Evolutionary conservation across 2,888 invertebrate genomes (phyloP).

Genomic region (Pomacea canaliculata): DNA sequence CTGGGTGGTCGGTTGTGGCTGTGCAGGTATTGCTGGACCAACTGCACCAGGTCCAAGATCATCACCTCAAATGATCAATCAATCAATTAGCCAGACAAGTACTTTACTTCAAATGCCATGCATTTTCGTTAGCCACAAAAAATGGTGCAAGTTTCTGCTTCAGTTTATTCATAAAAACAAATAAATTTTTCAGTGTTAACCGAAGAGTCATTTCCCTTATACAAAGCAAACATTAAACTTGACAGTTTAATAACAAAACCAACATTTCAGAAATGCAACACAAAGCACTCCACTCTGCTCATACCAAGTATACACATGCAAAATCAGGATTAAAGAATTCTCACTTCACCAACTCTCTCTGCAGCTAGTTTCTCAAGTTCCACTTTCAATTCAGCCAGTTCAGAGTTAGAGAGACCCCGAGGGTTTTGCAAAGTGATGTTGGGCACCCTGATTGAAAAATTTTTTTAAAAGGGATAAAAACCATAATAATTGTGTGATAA

Average conservation of each 20-base stretch:
- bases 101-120: neutral
- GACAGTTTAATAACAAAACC: too few relatives aligned
- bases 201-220: too few relatives aligned
- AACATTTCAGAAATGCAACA: too few relatives aligned
- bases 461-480: neutral
- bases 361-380: constrained; percentile 68
- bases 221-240: too few relatives aligned
- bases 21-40: constrained; percentile 83
- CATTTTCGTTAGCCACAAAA: neutral
- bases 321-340: too few relatives aligned
- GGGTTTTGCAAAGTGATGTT: constrained; percentile 79
- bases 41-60: constrained; percentile 86
- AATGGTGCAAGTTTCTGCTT: too few relatives aligned
- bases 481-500: neutral
- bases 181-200: too few relatives aligned
- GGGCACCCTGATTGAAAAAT: constrained; percentile 72
- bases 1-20: constrained; percentile 84
- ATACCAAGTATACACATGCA: too few relatives aligned
- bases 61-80: constrained; percentile 71
- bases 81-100: neutral
- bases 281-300: too few relatives aligned
- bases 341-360: constrained; percentile 3
- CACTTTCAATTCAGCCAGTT: constrained; percentile 75
- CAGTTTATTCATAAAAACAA: too few relatives aligned
- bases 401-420: constrained; percentile 83